Conservation (phyloP, 2,113 vertebrate genomes). For the Raphicerus campestris region DNA sequence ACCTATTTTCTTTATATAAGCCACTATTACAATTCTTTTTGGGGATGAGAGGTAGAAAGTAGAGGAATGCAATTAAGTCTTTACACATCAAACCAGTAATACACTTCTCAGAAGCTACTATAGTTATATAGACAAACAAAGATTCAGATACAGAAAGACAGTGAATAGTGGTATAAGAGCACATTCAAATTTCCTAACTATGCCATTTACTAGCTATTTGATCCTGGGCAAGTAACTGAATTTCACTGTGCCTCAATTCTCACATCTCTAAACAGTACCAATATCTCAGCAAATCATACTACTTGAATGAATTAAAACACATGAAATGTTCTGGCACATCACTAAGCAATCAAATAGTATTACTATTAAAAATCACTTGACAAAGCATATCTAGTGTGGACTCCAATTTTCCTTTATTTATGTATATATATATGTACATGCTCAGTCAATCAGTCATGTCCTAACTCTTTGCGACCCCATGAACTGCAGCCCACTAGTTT, state of each 20-base stretch:
- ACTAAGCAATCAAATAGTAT: neutral
- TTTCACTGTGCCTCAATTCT: neutral
- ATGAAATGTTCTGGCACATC: neutral
- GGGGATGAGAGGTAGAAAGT: neutral
- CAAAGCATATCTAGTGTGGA: neutral
- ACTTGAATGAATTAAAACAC: neutral
- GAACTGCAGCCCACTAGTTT: neutral
- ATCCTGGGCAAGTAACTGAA: neutral
- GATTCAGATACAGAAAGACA: neutral
- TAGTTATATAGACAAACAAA: neutral
- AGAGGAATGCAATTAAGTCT: neutral
- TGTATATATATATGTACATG: neutral
- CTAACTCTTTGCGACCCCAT: neutral
- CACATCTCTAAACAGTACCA: neutral
- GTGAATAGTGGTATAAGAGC: neutral
- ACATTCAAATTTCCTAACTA: neutral
- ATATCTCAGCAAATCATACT: neutral
- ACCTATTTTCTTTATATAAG: neutral
- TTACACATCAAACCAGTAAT: neutral
- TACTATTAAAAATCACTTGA: neutral
- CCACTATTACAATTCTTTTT: neutral
- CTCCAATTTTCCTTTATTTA: neutral
- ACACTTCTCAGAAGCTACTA: neutral
- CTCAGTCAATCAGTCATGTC: neutral
- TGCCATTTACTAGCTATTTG: neutral